Conservation (phyloP, 2,888 invertebrate species). For the Acholoe squamosa region DNA sequence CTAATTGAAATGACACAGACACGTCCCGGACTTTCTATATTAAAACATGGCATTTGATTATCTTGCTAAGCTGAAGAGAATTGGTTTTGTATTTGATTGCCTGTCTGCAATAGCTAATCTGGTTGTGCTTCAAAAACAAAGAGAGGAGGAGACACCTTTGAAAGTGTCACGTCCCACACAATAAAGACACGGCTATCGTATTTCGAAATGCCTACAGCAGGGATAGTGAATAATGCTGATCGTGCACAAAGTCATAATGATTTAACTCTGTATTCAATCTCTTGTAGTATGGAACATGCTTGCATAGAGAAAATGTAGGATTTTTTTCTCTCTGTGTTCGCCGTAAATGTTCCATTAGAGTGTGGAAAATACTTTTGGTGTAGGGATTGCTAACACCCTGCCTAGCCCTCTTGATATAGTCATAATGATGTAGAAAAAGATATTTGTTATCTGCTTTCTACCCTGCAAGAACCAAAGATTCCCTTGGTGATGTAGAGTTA, state of each 20-base stretch:
- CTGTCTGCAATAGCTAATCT: neutral
- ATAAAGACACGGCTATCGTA: neutral
- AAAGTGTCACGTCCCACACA: neutral
- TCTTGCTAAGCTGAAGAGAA: neutral
- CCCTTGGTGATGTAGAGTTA: too few relatives aligned
- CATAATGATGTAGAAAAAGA: too few relatives aligned
- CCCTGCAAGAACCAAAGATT: too few relatives aligned
- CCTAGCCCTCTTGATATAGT: too few relatives aligned
- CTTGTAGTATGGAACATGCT: too few relatives aligned
- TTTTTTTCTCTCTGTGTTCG: too few relatives aligned
- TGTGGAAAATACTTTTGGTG: too few relatives aligned
- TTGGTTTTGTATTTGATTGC: neutral
- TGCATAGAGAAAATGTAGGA: too few relatives aligned
- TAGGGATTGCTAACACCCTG: too few relatives aligned
- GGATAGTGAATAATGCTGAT: neutral
- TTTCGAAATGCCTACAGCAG: constrained; percentile 21
- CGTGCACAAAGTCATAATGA: neutral
- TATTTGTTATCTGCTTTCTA: too few relatives aligned
- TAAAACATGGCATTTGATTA: constrained; percentile 14
- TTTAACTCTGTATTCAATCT: too few relatives aligned
- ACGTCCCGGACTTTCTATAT: neutral
- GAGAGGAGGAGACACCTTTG: neutral
- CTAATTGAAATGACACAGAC: neutral
- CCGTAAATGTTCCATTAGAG: too few relatives aligned
- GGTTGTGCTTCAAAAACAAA: neutral